A percentile compares a stretch with the other conserved stretches of the same genome.
phyloP scores from a whole-genome alignment of 2,888 invertebrate species.

The Lamellibrachia columna region DNA sequence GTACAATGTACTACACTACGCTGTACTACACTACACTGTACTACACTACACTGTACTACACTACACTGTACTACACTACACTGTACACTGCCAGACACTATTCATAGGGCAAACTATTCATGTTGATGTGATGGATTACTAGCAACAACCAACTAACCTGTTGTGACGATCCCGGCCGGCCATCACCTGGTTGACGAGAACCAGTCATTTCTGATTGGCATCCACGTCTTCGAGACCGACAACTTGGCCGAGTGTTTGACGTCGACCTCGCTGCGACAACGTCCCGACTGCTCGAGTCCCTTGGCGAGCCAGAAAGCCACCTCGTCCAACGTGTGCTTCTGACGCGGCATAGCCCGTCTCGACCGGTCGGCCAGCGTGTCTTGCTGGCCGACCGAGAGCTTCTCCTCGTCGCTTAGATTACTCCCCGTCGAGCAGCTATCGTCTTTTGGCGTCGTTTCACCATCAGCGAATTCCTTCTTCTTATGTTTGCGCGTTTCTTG shows the following conservation, averaged over 20 bases:
- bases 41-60: too few species aligned
- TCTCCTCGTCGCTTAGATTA: background rate
- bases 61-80: too few species aligned
- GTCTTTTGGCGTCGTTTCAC: background rate
- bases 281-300: background rate
- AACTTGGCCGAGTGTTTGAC: constrained; percentile 11
- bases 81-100: too few species aligned
- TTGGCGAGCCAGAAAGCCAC: background rate
- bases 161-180: background rate
- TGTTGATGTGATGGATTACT: background rate
- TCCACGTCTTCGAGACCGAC: background rate
- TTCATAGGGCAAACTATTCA: too few species aligned
- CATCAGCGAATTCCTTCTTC: background rate
- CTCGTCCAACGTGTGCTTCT: constrained; percentile 4
- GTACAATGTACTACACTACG: too few species aligned
- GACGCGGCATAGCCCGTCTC: background rate
- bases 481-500: background rate
- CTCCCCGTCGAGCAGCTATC: background rate
- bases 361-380: background rate
- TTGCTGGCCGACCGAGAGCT: background rate
- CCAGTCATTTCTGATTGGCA: background rate
- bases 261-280: background rate
- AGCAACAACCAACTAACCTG: background rate
- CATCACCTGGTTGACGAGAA: background rate
- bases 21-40: too few species aligned